Evolutionary conservation across 2,113 vertebrate species (phyloP), one percentile per base, ranked within the genome.

Genomic region (Maccullochella peelii): DNA sequence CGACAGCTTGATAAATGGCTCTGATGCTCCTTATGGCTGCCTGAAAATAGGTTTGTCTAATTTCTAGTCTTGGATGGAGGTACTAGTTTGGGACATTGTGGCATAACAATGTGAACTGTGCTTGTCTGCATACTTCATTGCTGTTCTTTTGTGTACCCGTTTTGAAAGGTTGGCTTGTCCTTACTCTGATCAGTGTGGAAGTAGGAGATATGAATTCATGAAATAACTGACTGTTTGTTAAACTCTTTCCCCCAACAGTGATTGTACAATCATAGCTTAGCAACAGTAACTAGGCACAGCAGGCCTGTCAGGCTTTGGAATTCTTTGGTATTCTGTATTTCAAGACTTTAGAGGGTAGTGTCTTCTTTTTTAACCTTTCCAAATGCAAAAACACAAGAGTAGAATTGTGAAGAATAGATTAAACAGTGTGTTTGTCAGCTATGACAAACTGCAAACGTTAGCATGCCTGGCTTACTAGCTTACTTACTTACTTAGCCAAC

Each of bases 1-100:
- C 40, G 79, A 85, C 82, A 87, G 83, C 81, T 83, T 89, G 80
- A 89, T 89, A 65, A 86, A 86, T n/a, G 27, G 78, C 21, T 7
- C 59, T 63, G 83, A 86, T 82, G 72, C 52, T 44, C 36, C 1
- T 14, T 67, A 21, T 62, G 70, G 77, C 85, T 23, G 86, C 42
- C 82, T 74, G 3, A 73, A 89, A 91, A 88, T 88, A 89, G 85
- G 67, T 77, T 61, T 57, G 21, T 74, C 61, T 87, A 36, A 81
- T 75, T 85, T 83, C 25, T 30, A 25, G 66, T 62, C 63, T 69
- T 16, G 63, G 16, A 59, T 68, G 54, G 65, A 76, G 65, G 36
- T 15, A 18, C 69, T 71, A 15, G 25, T 75, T 58, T 47, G 62
- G 62, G 73, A 76, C 70, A 15, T 27, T 30, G 54, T 59, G 47